phyloP scores from a whole-genome alignment of 2,113 vertebrate genomes.

The Thunnus maccoyii region DNA sequence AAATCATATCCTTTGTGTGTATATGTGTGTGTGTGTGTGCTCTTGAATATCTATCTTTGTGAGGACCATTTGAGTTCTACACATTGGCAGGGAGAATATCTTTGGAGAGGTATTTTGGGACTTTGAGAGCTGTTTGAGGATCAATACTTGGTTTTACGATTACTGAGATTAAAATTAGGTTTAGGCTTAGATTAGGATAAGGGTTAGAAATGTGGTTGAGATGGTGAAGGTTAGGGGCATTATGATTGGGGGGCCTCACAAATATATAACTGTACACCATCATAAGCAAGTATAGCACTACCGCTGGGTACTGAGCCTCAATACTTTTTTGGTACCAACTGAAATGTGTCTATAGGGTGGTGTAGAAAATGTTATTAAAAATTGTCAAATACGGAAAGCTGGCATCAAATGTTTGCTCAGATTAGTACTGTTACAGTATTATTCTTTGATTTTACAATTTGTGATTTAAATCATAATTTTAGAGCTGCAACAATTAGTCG shows the following conservation, averaged over 20 bases:
- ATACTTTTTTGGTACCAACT: too few species aligned
- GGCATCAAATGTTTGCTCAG: too few species aligned
- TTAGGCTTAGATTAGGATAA: too few species aligned
- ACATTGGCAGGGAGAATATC: not conserved
- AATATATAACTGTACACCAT: not conserved
- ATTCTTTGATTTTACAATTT: not conserved
- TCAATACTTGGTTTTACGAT: not conserved
- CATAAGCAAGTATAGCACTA: not conserved
- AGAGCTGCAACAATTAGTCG: too few species aligned
- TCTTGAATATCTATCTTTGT: not conserved
- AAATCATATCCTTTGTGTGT: constrained; percentile 5
- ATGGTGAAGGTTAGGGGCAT: too few species aligned
- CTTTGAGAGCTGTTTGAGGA: not conserved
- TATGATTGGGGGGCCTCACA: not conserved
- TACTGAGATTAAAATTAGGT: not conserved
- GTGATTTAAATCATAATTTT: not conserved
- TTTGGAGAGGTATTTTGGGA: not conserved
- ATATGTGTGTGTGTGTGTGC: not conserved
- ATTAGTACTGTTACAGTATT: not conserved
- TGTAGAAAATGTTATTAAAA: too few species aligned
- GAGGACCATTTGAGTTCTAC: not conserved
- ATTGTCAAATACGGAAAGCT: too few species aligned
- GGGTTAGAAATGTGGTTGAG: too few species aligned
- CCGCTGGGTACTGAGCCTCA: too few species aligned
- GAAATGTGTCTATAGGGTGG: too few species aligned